Evolutionary conservation across 2,888 invertebrate species (phyloP).

Genomic region (Lutraria lutraria): DNA sequence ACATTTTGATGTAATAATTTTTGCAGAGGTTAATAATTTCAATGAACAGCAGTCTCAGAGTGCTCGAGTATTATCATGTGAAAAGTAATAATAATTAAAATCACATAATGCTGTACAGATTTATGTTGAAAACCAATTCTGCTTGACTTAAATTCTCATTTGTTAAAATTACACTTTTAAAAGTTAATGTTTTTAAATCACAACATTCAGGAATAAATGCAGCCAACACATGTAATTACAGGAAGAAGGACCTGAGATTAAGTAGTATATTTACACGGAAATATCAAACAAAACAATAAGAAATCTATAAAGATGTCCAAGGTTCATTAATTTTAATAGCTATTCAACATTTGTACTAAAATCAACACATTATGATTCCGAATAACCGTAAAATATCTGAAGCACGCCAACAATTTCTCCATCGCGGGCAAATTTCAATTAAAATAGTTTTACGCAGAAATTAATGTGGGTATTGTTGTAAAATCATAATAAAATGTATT

Average conservation of each 20-base stretch:
- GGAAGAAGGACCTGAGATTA: background rate
- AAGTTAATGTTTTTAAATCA: conserved; percentile 18
- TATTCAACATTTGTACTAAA: conserved; percentile 34
- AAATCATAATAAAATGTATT: background rate
- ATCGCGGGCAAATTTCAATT: background rate
- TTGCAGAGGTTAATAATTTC: no score
- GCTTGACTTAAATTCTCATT: conserved; percentile 17
- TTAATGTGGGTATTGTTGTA: background rate
- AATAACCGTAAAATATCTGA: conserved; percentile 32
- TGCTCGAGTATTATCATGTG: background rate
- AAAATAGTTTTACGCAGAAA: background rate
- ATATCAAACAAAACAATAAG: conserved; percentile 9
- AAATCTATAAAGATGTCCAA: conserved; percentile 17
- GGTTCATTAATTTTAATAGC: conserved; percentile 47
- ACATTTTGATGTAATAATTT: no score
- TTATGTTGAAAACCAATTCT: background rate
- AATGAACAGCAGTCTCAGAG: background rate
- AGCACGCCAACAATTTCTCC: conserved; percentile 1
- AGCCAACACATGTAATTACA: conserved; percentile 18
- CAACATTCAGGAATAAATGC: conserved; percentile 6
- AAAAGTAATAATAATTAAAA: conserved; percentile 22
- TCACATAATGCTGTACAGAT: background rate
- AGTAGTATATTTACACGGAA: background rate
- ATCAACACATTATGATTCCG: conserved; percentile 39
- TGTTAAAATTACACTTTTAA: background rate